phyloP scores from a whole-genome alignment of 1,140 invertebrate genomes.

The Coelopa frigida region DNA sequence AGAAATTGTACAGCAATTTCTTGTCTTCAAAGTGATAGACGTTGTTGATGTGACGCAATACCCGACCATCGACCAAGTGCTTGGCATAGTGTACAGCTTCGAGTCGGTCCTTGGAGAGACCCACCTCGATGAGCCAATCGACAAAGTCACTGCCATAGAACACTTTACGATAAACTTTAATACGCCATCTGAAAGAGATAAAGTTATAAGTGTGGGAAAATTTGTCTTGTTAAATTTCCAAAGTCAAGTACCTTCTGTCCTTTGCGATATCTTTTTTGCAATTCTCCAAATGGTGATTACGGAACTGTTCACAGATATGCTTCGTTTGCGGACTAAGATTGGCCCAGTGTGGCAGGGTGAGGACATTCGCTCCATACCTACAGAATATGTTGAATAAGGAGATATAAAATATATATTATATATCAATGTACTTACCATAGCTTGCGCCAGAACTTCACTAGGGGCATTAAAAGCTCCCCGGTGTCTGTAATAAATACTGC shows the following conservation, averaged over 20 bases:
- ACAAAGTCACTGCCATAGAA: conserved; percentile 80
- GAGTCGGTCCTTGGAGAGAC: conserved; percentile 62
- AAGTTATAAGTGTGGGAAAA: neutral
- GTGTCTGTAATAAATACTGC: conserved; percentile 80
- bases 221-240: neutral
- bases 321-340: conserved; percentile 69
- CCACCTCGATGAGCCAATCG: conserved; percentile 76
- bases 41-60: conserved; percentile 74
- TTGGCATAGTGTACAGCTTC: conserved; percentile 78
- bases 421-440: conserved; percentile 44
- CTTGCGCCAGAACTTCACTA: conserved; percentile 54
- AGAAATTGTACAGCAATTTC: conserved; percentile 63
- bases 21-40: conserved; percentile 73
- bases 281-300: conserved; percentile 71
- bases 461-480: conserved; percentile 60
- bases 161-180: conserved; percentile 65
- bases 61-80: conserved; percentile 71
- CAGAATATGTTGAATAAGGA: neutral
- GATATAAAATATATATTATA: too few relatives aligned
- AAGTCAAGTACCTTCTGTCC: conserved; percentile 52
- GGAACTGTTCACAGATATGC: conserved; percentile 83
- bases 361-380: conserved; percentile 61
- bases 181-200: conserved; percentile 50
- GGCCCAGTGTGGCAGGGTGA: conserved; percentile 63
- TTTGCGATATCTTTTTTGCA: conserved; percentile 73